Percentiles rank a stretch among this genome's conserved stretches.
phyloP scores from a whole-genome alignment of 2,113 vertebrate genomes.

The Dascyllus trimaculatus region DNA sequence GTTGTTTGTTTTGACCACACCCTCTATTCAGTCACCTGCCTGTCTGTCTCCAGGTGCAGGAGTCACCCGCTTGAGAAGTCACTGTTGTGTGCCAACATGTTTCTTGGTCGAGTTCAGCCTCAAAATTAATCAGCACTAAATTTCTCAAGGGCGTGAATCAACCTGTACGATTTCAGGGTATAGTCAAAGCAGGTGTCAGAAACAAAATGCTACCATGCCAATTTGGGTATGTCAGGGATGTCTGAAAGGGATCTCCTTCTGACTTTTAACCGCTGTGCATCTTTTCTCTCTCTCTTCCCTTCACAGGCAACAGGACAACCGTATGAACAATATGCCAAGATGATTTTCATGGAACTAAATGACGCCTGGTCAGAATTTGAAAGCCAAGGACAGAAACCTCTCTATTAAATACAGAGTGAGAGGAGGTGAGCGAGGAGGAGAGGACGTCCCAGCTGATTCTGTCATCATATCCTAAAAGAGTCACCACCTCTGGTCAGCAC shows the following conservation, averaged over 20 bases:
- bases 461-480: constrained; percentile 44
- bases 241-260: not conserved
- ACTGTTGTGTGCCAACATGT: too few relatives aligned
- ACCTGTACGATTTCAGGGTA: too few relatives aligned
- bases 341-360: constrained; percentile 99
- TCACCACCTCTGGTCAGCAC: constrained; percentile 43
- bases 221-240: not conserved
- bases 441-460: constrained; percentile 23
- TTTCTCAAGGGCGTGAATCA: too few relatives aligned
- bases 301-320: constrained; percentile 95
- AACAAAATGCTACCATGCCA: not conserved
- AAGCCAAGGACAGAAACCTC: constrained; percentile 98
- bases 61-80: too few relatives aligned
- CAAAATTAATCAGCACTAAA: too few relatives aligned
- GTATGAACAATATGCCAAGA: constrained; percentile 99
- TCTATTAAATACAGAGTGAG: constrained; percentile 87
- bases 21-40: too few relatives aligned
- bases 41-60: too few relatives aligned
- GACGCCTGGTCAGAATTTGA: constrained; percentile 99
- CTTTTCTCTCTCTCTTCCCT: constrained; percentile 8
- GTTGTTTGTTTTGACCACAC: too few relatives aligned
- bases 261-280: not conserved
- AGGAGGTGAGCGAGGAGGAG: constrained; percentile 17
- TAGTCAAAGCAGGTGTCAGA: not conserved
- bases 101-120: too few relatives aligned